Evolutionary conservation across 2,888 invertebrate genomes (phyloP).

Genomic region (Cheilosia pagana): DNA sequence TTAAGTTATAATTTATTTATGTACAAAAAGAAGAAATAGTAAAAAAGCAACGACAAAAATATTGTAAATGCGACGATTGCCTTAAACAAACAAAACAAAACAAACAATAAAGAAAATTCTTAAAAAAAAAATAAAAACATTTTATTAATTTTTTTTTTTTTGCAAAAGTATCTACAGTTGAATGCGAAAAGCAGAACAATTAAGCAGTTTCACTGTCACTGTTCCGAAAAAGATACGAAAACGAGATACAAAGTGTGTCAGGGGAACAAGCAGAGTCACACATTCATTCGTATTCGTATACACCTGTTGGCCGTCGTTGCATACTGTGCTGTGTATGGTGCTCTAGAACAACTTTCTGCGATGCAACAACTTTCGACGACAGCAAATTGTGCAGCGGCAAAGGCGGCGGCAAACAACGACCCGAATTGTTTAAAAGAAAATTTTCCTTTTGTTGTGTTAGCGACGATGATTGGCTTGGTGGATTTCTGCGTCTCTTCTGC

Average conservation of each 20-base stretch:
- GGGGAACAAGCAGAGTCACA: constrained; percentile 77
- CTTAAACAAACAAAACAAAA: constrained; percentile 59
- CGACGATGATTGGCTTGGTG: constrained; percentile 5
- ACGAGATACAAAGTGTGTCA: constrained; percentile 80
- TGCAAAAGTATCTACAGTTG: constrained; percentile 11
- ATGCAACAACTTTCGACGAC: constrained; percentile 70
- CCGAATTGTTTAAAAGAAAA: constrained; percentile 68
- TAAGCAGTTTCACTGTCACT: constrained; percentile 82
- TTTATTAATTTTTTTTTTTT: constrained; percentile 8
- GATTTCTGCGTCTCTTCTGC: constrained; percentile 19
- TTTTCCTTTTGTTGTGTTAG: constrained; percentile 21
- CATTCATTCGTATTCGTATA: too few relatives aligned
- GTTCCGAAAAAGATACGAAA: constrained; percentile 38
- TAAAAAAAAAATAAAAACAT: constrained; percentile 46
- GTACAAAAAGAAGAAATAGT: constrained; percentile 64
- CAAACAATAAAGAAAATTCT: constrained; percentile 61
- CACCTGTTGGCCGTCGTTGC: constrained; percentile 47
- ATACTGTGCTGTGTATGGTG: constrained; percentile 36
- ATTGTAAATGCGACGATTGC: constrained; percentile 65
- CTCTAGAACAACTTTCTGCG: constrained; percentile 74
- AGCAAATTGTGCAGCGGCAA: constrained; percentile 42
- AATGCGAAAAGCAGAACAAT: constrained; percentile 74
- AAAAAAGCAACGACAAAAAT: constrained; percentile 38
- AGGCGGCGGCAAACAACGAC: constrained; percentile 28
- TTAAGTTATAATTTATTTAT: constrained; percentile 66